Percentiles rank a stretch among this genome's conserved stretches.
Evolutionary conservation across 2,113 vertebrate genomes (phyloP).

Genomic region (Catharus minimus): DNA sequence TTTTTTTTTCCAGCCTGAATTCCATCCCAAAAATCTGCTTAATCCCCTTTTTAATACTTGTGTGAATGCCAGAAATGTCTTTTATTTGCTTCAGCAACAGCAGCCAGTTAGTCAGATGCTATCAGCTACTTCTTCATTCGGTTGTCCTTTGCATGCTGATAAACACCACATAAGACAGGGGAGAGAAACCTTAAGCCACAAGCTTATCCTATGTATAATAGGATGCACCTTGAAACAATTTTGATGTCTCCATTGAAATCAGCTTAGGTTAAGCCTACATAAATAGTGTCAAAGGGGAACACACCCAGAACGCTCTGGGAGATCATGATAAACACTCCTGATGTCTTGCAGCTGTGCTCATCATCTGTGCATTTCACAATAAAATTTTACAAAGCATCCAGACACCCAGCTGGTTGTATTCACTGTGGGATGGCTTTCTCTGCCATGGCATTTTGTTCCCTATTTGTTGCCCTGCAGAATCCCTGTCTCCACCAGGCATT

Average conservation of each 20-base stretch:
- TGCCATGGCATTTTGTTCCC: constrained; percentile 7
- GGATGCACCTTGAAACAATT: constrained; percentile 67
- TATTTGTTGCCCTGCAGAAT: constrained; percentile 48
- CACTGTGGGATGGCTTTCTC: constrained; percentile 63
- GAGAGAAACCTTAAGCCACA: constrained; percentile 45
- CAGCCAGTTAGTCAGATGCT: constrained; percentile 31
- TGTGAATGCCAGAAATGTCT: background rate
- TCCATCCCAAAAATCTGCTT: constrained; percentile 27
- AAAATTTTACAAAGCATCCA: constrained; percentile 86
- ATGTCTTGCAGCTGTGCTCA: constrained; percentile 84
- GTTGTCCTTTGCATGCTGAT: constrained; percentile 47
- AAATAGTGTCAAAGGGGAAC: constrained; percentile 68
- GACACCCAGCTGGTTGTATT: constrained; percentile 84
- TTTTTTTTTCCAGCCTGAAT: background rate
- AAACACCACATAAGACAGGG: constrained; percentile 12
- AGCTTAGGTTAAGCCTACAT: constrained; percentile 61
- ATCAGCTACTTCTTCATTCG: constrained; percentile 57
- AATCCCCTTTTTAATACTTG: constrained; percentile 48
- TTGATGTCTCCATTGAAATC: constrained; percentile 68
- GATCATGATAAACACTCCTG: constrained; percentile 70
- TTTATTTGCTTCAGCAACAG: constrained; percentile 38
- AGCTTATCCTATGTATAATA: background rate
- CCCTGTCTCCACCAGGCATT: constrained; percentile 32
- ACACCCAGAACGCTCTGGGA: constrained; percentile 64
- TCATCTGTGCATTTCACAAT: constrained; percentile 86